Base-by-base conservation (phyloP, 2,113 vertebrate species). In the Struthio camelus region DNA sequence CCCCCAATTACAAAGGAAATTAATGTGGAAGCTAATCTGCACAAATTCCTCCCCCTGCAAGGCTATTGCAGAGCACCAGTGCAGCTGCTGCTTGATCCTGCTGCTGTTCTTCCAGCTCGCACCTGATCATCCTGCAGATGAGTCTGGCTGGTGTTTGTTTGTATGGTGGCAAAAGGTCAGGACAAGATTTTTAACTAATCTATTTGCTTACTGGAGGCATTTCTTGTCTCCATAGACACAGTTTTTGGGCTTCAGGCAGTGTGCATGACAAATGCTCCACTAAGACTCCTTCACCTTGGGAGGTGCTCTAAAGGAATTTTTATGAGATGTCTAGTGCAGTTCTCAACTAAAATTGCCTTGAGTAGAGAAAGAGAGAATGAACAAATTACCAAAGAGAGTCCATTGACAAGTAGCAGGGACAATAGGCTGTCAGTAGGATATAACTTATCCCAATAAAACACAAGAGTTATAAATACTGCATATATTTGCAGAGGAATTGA, bases 291-390 rank as follows among this genome's bases (percentile, higher is more conserved):
- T 72, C 90, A 89, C 80, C 38, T 81, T 94, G 77, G 65, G 72
- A 93, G 34, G 11, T 30, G 25, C n/a, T 79, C 25, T 59, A 42
- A 79, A 73, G 59, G 75, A 92, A 77, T 95, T 96, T 87, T 95
- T 87, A 92, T 66, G 89, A 94, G 44, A 6, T 15, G 30, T 82
- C 42, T 44, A 95, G 48, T 36, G 30, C 10, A 73, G 27, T 85
- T 34, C 16, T 92, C 75, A 78, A 46, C 30, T 83, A 59, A 91
- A 87, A 40, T 91, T 85, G 62, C 87, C 85, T 87, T 0, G 3
- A 72, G 69, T 69, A 70, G 23, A 93, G 67, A 85, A 86, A 56
- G 42, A 92, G 15, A 92, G 34, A 87, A 94, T 51, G 28, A 94
- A 73, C 30, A 69, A 64, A 53, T 91, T 82, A 17, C 20, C 20